Evolutionary conservation across 1,140 invertebrate genomes (phyloP).

Genomic region (Heliconius hewitsoni): DNA sequence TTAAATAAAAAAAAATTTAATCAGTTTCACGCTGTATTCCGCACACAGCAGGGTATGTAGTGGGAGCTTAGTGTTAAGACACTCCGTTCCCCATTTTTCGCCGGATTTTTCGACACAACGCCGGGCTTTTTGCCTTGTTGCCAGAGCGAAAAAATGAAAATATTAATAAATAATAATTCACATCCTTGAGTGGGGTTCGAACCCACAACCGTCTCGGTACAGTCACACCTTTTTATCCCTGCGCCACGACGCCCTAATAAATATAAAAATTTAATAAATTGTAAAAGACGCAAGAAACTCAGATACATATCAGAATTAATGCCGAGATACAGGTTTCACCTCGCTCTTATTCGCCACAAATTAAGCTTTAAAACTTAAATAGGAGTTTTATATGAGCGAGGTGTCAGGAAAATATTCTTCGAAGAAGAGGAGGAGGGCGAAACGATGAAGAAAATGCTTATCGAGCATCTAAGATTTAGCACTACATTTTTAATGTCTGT

Average conservation of each 20-base stretch:
- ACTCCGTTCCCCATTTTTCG: too few species aligned
- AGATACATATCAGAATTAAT: background rate
- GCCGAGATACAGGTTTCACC: background rate
- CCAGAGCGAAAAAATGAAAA: too few species aligned
- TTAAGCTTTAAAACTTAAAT: background rate
- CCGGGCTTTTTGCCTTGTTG: too few species aligned
- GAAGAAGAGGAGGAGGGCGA: background rate
- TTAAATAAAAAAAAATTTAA: too few species aligned
- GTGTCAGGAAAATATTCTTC: background rate
- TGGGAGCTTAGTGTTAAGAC: too few species aligned
- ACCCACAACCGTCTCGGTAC: too few species aligned
- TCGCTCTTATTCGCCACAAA: background rate
- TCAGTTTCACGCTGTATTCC: too few species aligned
- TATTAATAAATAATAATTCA: too few species aligned
- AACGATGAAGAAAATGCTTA: conserved; percentile 1
- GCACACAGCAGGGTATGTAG: too few species aligned
- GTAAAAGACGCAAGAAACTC: background rate
- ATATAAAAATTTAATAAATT: background rate
- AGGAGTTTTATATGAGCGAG: background rate
- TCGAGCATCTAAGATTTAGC: background rate
- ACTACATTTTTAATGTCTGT: background rate
- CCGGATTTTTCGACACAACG: too few species aligned
- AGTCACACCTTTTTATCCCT: too few species aligned
- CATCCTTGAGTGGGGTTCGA: too few species aligned
- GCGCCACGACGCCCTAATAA: background rate